A percentile compares a stretch with the other conserved stretches of the same genome.
Evolutionary conservation across 2,797 vertebrate species (phyloP).

Genomic region (Rallus crepitans): DNA sequence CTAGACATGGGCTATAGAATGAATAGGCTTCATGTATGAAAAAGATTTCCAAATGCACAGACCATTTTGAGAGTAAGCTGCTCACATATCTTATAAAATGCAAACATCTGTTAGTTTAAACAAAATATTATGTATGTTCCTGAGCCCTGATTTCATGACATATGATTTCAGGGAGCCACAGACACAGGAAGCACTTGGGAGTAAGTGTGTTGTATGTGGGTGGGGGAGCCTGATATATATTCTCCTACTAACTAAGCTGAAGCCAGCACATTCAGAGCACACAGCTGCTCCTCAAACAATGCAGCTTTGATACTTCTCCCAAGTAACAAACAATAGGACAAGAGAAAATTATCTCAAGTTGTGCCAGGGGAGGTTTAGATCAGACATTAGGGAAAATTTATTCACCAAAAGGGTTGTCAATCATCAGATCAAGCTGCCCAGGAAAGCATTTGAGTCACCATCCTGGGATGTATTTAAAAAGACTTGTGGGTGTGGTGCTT

Average conservation of each 20-base stretch:
- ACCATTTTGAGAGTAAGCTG: not conserved
- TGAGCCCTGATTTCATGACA: not conserved
- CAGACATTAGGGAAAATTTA: too few species aligned
- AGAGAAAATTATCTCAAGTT: too few species aligned
- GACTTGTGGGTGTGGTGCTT: too few species aligned
- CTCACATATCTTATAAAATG: not conserved
- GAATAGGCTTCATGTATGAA: not conserved
- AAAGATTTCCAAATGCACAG: not conserved
- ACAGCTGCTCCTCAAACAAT: not conserved
- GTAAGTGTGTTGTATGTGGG: fast-evolving
- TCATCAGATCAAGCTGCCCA: too few species aligned
- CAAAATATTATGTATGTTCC: not conserved
- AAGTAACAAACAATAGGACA: too few species aligned
- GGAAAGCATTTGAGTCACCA: too few species aligned
- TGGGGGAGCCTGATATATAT: not conserved
- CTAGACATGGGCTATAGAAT: fast-evolving
- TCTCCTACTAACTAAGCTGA: not conserved
- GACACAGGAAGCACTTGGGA: not conserved
- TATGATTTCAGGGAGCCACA: not conserved
- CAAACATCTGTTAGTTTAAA: not conserved
- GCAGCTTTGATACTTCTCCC: not conserved
- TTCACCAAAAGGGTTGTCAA: too few species aligned
- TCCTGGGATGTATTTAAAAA: too few species aligned
- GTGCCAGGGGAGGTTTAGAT: too few species aligned
- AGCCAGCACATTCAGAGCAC: not conserved